Evolutionary conservation across 2,797 vertebrate species (phyloP).

Genomic region (Myotis vivesi): DNA sequence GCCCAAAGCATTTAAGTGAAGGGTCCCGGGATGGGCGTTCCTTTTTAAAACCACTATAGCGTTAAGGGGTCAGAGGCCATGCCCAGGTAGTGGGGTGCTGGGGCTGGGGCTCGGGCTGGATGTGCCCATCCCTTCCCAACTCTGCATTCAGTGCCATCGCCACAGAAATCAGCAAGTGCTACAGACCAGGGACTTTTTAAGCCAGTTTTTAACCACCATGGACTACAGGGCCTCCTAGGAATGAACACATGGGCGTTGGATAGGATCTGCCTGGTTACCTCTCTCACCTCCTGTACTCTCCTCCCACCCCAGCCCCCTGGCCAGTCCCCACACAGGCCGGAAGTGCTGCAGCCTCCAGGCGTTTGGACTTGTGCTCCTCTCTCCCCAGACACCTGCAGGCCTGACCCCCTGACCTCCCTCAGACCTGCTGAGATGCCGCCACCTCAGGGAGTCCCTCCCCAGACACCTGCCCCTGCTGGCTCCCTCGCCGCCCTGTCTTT

Average conservation of each 20-base stretch:
- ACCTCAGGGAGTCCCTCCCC: background rate
- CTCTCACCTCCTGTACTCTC: background rate
- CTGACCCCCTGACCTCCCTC: background rate
- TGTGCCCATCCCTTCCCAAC: background rate
- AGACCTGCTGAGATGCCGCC: background rate
- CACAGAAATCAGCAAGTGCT: background rate
- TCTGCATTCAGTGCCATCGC: background rate
- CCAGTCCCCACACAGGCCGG: background rate
- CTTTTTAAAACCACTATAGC: background rate
- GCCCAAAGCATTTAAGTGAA: background rate
- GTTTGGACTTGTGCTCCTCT: background rate
- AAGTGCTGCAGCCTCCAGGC: background rate
- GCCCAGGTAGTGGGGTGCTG: accelerated
- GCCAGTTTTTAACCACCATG: background rate
- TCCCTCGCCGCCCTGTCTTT: background rate
- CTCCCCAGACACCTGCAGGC: background rate
- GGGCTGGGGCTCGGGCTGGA: background rate
- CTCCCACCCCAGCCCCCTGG: background rate
- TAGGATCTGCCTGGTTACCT: accelerated
- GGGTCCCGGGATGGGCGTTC: no score
- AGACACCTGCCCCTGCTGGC: background rate
- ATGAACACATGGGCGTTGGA: accelerated
- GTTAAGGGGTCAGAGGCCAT: background rate
- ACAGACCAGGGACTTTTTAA: background rate
- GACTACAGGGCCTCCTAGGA: background rate